Base-by-base conservation (phyloP, 2,888 invertebrate species). In the Lumbricus terrestris region DNA sequence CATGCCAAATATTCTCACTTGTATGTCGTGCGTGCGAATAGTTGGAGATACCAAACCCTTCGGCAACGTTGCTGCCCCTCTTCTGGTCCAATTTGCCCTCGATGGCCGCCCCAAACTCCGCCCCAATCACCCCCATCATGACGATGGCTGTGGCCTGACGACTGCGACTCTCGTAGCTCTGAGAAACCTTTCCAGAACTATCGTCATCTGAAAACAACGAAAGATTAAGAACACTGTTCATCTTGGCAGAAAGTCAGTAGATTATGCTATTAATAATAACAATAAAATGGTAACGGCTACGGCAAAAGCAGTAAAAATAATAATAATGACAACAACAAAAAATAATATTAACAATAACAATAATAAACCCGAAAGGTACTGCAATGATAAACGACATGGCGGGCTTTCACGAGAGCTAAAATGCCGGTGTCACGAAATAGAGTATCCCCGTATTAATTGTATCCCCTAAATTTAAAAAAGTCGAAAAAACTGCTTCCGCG, bases 41-140 rank as follows among this genome's bases (percentile, higher is more conserved):
- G 95, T 98, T 98, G 88, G 91, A 97, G 34, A 93, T 96, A 35
- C 97, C 97, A 94, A 97, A 97, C 90, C 97, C 98, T 96, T 98
- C 98, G 0, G 97, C 97, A 0, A 98, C 97, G 35, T 92, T 92
- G 37, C 83, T 40, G 89, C 93, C 93, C 97, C 94, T 93, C 91
- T 93, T 38, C 13, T 42, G 42, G 97, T 96, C 92, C 96, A 96
- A 94, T 91, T 94, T 93, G 92, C 91, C 88, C 91, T 95, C 95
- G 34, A 99, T 97, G 94, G 99, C 99, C 94, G 98, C 98, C 0
- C 99, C 99, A 94, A 99, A 99, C 95, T 99, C 99, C 0, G 99
- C 98, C 0, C 99, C 99, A 90, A 99, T 98, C 0, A 99, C 99
- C 0, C 99, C 99, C 83, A 99, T 95, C 90, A 99, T 95, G 11